phyloP scores from a whole-genome alignment of 2,797 vertebrate genomes.

The Luscinia luscinia region DNA sequence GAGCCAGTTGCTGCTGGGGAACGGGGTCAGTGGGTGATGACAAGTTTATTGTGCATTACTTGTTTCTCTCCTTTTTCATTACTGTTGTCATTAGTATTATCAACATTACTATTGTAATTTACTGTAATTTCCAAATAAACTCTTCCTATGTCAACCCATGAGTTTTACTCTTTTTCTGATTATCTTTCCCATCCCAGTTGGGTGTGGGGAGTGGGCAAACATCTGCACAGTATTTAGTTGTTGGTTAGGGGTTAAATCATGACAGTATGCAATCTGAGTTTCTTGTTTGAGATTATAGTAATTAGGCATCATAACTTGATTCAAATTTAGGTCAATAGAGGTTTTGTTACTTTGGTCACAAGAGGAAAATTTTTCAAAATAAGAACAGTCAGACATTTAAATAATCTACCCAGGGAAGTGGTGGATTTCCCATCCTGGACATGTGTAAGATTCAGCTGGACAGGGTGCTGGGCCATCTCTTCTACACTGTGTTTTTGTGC shows the following conservation, averaged over 20 bases:
- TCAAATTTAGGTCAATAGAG: not conserved
- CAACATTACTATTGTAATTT: not conserved
- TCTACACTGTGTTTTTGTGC: not conserved
- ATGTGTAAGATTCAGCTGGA: not conserved
- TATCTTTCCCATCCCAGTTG: not conserved
- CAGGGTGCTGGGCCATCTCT: not conserved
- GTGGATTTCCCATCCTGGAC: not conserved
- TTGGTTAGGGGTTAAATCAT: not conserved
- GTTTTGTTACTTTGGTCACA: not conserved
- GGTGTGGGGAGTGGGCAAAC: not conserved
- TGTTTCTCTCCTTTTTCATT: not conserved
- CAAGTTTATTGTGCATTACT: not conserved
- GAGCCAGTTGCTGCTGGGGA: not conserved
- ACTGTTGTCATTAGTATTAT: not conserved
- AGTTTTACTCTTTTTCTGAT: not conserved
- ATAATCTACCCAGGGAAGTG: not conserved
- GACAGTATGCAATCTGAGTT: not conserved
- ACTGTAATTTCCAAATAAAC: not conserved
- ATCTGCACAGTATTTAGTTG: not conserved
- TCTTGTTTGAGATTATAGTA: not conserved
- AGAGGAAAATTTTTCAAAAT: not conserved
- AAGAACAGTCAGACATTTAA: not conserved
- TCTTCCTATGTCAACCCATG: not conserved
- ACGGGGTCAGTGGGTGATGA: rapidly evolving
- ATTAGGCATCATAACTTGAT: not conserved